Evolutionary conservation across 2,113 vertebrate genomes (phyloP), one percentile per base, ranked within the genome.

Genomic region (Sterna hirundo): DNA sequence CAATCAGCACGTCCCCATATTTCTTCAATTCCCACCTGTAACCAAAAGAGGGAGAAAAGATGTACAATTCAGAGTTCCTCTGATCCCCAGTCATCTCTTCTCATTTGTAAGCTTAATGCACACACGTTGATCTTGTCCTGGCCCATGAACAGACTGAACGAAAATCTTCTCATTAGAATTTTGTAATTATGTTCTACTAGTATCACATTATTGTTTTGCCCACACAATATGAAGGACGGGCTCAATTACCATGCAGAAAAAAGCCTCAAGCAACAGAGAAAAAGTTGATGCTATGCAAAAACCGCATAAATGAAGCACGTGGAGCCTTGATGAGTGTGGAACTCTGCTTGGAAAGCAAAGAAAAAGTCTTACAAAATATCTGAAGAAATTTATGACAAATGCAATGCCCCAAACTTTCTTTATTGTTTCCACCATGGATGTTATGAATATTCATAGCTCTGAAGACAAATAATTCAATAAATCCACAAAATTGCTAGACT

Each of bases 381-480:
- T 30, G 11, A 92, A 86, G 55, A 92, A 71, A 62, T 74, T 61
- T 65, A 76, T 72, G 84, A 83, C 58, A 91, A 87, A 85, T 66
- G 11, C 21, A 66, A 66, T 40, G 51, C 61, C 76, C 55, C 36
- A 88, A 80, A 83, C 64, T 77, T 97, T 49, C 65, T 86, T 76
- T 55, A 77, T 93, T 95, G 75, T 93, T 92, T 90, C 64, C 44
- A 54, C 22, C 13, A 60, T 86, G 49, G 38, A 60, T 58, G 32
- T 61, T 92, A 90, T 94, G 95, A 96, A 95, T 97, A 97, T 96
- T 97, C 88, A 97, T 93, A 92, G 51, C 40, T 84, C 54, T 78
- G 46, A 88, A 94, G 71, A 92, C 47, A 95, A 79, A 66, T 84
- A 83, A 93, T 81, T 94, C 80, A 91, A 79, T 93, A 92, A 86